Conservation (phyloP, 2,797 vertebrate species). For the Scarus forsteni region DNA sequence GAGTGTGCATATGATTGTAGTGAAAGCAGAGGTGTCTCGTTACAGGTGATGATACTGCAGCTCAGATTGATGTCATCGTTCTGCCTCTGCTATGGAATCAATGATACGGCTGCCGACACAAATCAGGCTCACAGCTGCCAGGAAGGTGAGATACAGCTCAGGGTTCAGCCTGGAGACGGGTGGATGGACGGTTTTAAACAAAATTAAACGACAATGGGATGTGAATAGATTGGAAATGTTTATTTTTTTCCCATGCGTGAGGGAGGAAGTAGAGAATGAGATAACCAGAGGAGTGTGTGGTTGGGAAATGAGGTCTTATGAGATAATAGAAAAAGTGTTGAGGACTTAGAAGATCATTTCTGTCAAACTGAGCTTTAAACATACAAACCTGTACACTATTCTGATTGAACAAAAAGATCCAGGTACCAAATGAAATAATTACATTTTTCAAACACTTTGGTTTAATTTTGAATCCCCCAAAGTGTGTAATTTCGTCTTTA, state of each 20-base stretch:
- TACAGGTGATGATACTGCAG: slow-evolving; percentile 77
- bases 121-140: slow-evolving; percentile 82
- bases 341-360: slow-evolving; percentile 18
- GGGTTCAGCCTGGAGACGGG: slow-evolving; percentile 50
- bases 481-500: not conserved
- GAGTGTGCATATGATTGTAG: slow-evolving; percentile 50
- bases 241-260: slow-evolving; percentile 38
- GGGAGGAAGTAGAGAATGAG: not conserved
- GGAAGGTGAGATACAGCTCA: slow-evolving; percentile 54
- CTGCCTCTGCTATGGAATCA: slow-evolving; percentile 73
- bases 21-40: slow-evolving; percentile 59
- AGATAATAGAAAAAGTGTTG: no score
- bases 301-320: slow-evolving; percentile 23
- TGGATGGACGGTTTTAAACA: slow-evolving; percentile 62
- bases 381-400: not conserved
- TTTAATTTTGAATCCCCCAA: not conserved
- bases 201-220: slow-evolving; percentile 63
- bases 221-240: slow-evolving; percentile 53
- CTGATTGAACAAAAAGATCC: not conserved
- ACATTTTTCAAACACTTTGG: not conserved
- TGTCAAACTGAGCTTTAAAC: not conserved
- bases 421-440: not conserved
- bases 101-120: slow-evolving; percentile 85
- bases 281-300: not conserved
- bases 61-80: slow-evolving; percentile 73